Base-by-base conservation (phyloP, 2,797 vertebrate genomes). In the Acanthopagrus latus region DNA sequence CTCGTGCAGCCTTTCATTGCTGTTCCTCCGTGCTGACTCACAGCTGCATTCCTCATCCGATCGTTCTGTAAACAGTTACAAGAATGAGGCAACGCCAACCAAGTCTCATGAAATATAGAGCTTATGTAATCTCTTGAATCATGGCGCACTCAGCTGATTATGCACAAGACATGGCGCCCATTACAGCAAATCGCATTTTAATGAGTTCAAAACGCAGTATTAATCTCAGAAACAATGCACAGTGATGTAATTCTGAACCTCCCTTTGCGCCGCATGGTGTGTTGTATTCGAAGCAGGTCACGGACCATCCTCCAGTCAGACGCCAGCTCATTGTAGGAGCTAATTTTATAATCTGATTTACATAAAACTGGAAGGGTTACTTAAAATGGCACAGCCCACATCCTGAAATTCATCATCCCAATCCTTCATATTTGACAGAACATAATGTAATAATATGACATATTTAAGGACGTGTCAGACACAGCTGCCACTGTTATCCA, bases 1-100 rank as follows among this genome's bases (percentile, higher is more conserved):
- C 68, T 86, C 68, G 9, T 7, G 13, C 54, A 80, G 72, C 76
- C 71, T 85, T 80, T 73, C 43, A 4, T 57, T 76, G 81, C 64
- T 25, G 3, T 77, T 75, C 62, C 62, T 60, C 48, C n/a, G 41
- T 75, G 85, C 88, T 93, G 90, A 93, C 87, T 92, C 87, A 91
- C 67, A 50, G 81, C 74, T 76, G 64, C 73, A 86, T 85, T 89
- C 75, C 82, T 85, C 80, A 48, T 59, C 60, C 38, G 4, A 71
- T 71, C 38, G 67, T 44, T 69, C 64, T 83, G 76, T 86, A 89
- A 89, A 90, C 81, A 90, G 68, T 77, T 71, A 72, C 66, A 74
- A 74, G 75, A 76, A 79, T 85, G 83, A 92, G 81, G 81, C 71
- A 91, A 86, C 55, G 59, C 64, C 38, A 51, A 74, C 71, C 51